Evolutionary conservation across 1,140 invertebrate species (phyloP).

Genomic region (Homarus americanus): DNA sequence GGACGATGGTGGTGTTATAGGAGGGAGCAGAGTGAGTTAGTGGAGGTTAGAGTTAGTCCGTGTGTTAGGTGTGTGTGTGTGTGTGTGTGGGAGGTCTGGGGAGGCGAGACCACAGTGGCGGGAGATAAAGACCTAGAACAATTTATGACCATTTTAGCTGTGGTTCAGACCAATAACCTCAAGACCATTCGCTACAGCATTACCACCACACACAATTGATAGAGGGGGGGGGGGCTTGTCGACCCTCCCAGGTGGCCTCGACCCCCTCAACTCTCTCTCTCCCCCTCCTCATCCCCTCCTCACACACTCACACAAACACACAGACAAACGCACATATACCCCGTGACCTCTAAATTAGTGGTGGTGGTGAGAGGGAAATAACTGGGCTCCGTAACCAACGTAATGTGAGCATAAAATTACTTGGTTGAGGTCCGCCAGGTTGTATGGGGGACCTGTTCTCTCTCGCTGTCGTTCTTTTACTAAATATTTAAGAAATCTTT

Average conservation of each 20-base stretch:
- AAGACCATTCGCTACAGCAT: not conserved
- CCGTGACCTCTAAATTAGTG: not conserved
- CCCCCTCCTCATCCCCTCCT: not conserved
- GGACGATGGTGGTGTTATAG: not conserved
- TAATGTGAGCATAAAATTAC: not conserved
- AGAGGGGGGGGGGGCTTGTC: not conserved
- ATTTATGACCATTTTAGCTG: too few species aligned
- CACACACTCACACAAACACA: not conserved
- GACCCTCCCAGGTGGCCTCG: not conserved
- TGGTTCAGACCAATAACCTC: not conserved
- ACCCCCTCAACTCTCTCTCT: not conserved
- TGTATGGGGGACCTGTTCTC: not conserved
- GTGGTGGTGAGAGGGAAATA: not conserved
- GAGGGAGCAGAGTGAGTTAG: not conserved
- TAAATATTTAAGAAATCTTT: too few species aligned
- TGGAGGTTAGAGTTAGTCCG: not conserved
- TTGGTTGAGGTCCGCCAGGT: not conserved
- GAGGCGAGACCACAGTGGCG: not conserved
- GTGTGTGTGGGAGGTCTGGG: not conserved
- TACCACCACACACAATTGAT: not conserved
- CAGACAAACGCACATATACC: not conserved
- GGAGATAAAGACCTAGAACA: not conserved
- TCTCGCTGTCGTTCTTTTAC: too few species aligned
- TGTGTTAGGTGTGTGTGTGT: constrained; percentile 1
- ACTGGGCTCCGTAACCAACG: not conserved